Conservation (phyloP, 2,888 invertebrate species). For the Schizaphis graminum region DNA sequence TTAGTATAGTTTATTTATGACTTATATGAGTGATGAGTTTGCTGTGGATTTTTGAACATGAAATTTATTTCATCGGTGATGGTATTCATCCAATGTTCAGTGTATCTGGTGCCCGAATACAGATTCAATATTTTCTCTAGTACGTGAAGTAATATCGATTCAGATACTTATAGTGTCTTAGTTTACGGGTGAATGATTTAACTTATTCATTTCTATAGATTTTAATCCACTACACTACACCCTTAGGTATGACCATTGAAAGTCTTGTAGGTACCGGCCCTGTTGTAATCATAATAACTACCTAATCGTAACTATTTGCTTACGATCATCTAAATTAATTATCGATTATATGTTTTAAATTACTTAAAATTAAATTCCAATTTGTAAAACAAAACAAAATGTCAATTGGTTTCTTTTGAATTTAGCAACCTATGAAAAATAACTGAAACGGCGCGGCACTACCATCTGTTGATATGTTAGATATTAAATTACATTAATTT, state of each 20-base stretch:
- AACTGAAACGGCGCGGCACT: background rate
- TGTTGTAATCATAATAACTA: background rate
- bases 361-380: background rate
- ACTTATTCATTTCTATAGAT: background rate
- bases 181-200: background rate
- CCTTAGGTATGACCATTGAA: background rate
- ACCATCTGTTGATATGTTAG: background rate
- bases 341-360: background rate
- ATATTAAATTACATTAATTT: background rate
- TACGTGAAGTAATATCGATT: background rate
- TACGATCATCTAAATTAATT: background rate
- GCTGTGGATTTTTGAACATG: background rate
- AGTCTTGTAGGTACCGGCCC: too few relatives aligned
- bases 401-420: background rate
- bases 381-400: background rate
- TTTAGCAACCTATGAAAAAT: background rate
- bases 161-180: background rate
- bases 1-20: background rate
- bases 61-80: background rate
- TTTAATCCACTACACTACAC: background rate
- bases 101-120: background rate
- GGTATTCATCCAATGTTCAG: background rate
- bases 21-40: background rate
- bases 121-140: background rate
- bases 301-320: too few relatives aligned